These are phyloP conservation scores for Phorcus lineatus DNA, from an alignment of 2,888 invertebrate genomes.

Conservation along the genomic window DNA sequence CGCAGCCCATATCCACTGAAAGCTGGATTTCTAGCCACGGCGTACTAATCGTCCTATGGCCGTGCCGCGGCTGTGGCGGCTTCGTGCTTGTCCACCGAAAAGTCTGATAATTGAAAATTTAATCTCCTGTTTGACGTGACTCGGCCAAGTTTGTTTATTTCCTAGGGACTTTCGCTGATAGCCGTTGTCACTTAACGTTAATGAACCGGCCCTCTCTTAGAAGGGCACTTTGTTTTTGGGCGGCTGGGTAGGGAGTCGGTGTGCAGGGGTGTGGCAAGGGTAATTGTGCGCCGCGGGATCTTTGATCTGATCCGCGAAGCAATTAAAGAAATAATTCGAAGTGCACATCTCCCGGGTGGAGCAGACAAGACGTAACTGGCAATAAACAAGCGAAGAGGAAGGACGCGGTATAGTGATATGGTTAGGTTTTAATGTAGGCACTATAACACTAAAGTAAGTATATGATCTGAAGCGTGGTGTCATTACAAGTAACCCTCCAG, in stretches of 20 bases:
- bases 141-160: constrained; percentile 10
- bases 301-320: constrained; percentile 15
- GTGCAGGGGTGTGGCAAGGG: constrained; percentile 1
- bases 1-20: neutral
- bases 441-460: no score
- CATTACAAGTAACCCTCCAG: no score
- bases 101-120: constrained; percentile 18
- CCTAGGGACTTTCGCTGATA: constrained; percentile 3
- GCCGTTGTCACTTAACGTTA: constrained; percentile 14
- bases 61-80: neutral
- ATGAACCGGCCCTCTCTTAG: constrained; percentile 11
- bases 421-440: no score
- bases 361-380: neutral
- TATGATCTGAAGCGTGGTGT: no score
- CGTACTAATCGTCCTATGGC: neutral
- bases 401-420: no score
- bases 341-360: neutral
- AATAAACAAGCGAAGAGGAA: neutral
- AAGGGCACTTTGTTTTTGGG: constrained; percentile 18
- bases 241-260: neutral
- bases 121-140: constrained; percentile 17
- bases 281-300: constrained; percentile 17
- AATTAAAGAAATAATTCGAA: constrained; percentile 19
- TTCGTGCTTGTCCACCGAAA: neutral
- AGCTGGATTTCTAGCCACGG: neutral